Conservation (phyloP, 2,888 invertebrate species). For the Stenchaetothrips biformis region DNA sequence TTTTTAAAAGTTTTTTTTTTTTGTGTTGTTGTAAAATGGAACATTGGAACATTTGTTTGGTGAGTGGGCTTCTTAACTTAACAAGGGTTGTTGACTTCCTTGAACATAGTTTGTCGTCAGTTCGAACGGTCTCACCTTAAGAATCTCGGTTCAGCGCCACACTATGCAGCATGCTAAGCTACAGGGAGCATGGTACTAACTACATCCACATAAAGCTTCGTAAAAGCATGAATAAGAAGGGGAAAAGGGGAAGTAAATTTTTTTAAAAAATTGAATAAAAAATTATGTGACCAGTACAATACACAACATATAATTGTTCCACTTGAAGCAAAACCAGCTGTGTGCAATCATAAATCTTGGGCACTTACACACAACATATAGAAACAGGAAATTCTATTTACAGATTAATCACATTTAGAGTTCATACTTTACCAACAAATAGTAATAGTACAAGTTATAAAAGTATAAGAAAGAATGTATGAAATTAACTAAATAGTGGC, state of each 20-base stretch:
- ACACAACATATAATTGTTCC: slow-evolving; percentile 19
- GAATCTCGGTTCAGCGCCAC: too few relatives aligned
- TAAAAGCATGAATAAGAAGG: background rate
- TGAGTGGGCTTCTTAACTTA: too few relatives aligned
- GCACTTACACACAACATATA: background rate
- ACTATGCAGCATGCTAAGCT: too few relatives aligned
- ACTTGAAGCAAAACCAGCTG: background rate
- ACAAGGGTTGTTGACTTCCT: too few relatives aligned
- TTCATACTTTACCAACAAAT: background rate
- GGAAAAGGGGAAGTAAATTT: background rate
- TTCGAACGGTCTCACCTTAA: too few relatives aligned
- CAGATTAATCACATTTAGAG: slow-evolving; percentile 8
- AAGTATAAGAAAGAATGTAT: slow-evolving; percentile 24
- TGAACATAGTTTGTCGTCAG: too few relatives aligned
- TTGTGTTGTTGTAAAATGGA: too few relatives aligned
- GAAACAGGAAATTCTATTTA: background rate
- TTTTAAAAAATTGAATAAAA: background rate
- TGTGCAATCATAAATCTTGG: background rate
- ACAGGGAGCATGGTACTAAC: too few relatives aligned
- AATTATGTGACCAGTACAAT: slow-evolving; percentile 11
- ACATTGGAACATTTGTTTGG: too few relatives aligned
- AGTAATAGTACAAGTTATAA: slow-evolving; percentile 8
- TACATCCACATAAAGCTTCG: background rate
- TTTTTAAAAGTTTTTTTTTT: too few relatives aligned
- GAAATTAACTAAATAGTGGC: slow-evolving; percentile 25